phyloP scores from a whole-genome alignment of 2,113 vertebrate genomes.

The Chrysemys picta region DNA sequence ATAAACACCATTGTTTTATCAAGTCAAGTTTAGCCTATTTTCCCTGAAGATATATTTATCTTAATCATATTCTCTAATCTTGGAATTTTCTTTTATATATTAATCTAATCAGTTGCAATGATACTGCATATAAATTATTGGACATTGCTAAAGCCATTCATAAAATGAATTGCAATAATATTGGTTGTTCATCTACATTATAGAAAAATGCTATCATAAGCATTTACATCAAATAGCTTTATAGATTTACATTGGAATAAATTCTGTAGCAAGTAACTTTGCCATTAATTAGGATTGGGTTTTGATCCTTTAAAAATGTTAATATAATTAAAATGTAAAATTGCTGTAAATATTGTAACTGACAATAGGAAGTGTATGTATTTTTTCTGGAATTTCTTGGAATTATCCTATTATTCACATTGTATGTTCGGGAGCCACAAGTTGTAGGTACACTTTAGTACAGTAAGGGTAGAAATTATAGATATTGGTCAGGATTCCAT shows the following conservation, averaged over 20 bases:
- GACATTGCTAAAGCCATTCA: not conserved
- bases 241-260: fast-evolving
- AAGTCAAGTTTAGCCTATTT: no score
- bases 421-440: not conserved
- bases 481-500: not conserved
- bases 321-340: not conserved
- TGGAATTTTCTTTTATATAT: not conserved
- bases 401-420: not conserved
- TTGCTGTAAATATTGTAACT: not conserved
- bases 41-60: no score
- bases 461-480: not conserved
- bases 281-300: not conserved
- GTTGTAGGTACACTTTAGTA: not conserved
- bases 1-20: no score
- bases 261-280: not conserved
- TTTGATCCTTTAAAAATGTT: not conserved
- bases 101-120: not conserved
- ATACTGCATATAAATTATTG: not conserved
- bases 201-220: fast-evolving
- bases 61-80: no score
- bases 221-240: not conserved
- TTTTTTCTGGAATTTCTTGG: not conserved
- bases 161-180: not conserved
- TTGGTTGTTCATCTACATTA: not conserved
- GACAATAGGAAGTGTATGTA: not conserved